Evolutionary conservation across 1,140 invertebrate genomes (phyloP).

Genomic region (Pentalonia nigronervosa): DNA sequence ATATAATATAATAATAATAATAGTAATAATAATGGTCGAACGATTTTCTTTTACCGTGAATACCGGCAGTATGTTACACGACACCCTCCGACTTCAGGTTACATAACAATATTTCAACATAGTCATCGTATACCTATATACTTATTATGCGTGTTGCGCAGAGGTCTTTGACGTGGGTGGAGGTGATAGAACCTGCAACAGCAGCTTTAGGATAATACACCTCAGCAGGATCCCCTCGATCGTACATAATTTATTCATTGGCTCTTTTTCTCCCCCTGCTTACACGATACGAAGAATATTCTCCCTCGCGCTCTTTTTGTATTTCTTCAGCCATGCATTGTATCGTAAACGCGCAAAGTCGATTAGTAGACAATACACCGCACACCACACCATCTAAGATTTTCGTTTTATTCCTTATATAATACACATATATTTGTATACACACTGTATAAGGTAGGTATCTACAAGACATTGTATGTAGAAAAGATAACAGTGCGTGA

Average conservation of each 20-base stretch:
- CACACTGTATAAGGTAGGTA: neutral
- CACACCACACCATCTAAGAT: conserved; percentile 5
- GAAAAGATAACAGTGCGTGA: neutral
- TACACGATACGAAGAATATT: neutral
- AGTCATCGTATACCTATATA: conserved; percentile 35
- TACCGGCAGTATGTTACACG: neutral
- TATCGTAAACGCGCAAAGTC: conserved; percentile 33
- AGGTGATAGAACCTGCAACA: conserved; percentile 33
- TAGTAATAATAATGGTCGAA: conserved; percentile 13
- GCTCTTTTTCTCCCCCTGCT: conserved; percentile 13
- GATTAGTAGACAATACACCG: conserved; percentile 19
- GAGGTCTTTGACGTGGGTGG: conserved; percentile 57
- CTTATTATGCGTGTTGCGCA: neutral
- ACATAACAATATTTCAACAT: conserved; percentile 53
- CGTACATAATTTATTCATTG: conserved; percentile 54
- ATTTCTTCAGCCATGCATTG: conserved; percentile 45
- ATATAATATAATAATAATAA: neutral
- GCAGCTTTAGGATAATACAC: conserved; percentile 34
- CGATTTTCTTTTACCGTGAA: neutral
- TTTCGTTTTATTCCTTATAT: conserved; percentile 3
- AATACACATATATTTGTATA: neutral
- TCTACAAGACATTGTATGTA: neutral
- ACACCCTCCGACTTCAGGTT: conserved; percentile 10
- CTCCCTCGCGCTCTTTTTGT: conserved; percentile 28
- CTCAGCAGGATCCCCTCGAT: conserved; percentile 49